Evolutionary conservation across 2,797 vertebrate genomes (phyloP).

Genomic region (Pangasius macronema): DNA sequence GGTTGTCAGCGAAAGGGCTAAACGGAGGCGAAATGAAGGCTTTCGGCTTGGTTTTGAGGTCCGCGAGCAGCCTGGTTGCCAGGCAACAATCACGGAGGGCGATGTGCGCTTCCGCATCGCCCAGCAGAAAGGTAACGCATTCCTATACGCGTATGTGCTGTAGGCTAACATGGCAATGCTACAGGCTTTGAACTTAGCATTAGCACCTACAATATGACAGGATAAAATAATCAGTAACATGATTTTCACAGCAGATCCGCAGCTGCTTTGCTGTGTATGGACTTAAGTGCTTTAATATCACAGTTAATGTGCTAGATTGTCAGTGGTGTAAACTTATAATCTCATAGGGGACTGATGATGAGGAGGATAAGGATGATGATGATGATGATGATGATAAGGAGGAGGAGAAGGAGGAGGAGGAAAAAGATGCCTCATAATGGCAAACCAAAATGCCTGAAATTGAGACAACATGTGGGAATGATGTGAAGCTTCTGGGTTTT

Average conservation of each 20-base stretch:
- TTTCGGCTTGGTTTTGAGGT: constrained; percentile 41
- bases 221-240: no score
- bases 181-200: constrained; percentile 13
- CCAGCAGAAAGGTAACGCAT: constrained; percentile 58
- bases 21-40: constrained; percentile 51
- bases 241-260: not conserved
- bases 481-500: not conserved
- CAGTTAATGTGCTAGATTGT: not conserved
- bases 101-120: constrained; percentile 41
- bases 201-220: not conserved
- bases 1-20: constrained; percentile 12
- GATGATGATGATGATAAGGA: not conserved
- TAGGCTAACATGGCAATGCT: constrained; percentile 17
- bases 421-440: not conserved
- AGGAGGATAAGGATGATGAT: no score
- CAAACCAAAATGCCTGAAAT: not conserved
- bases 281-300: not conserved
- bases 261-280: not conserved
- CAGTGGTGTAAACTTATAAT: not conserved
- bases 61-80: constrained; percentile 40
- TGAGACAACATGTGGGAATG: not conserved
- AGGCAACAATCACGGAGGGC: constrained; percentile 43
- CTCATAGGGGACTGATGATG: not conserved
- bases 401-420: no score
- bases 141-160: not conserved